Evolutionary conservation across 2,888 invertebrate genomes (phyloP), one percentile per base, ranked within the genome.

Genomic region (Acrocyrtus sp.): DNA sequence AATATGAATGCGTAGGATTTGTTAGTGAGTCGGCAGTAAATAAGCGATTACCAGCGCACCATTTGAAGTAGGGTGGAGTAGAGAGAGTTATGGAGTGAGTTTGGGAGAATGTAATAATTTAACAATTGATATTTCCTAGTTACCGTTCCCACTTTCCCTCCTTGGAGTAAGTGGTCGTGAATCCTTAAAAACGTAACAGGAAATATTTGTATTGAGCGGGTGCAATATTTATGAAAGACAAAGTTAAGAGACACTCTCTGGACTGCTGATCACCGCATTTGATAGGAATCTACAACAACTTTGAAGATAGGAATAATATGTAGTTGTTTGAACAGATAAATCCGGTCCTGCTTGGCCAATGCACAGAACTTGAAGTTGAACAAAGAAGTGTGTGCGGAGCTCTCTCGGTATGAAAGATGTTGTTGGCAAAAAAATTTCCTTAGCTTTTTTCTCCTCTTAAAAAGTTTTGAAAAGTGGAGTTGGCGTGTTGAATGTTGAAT

Each of bases 401-500:
- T 53, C 53, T 45, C 43, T 56, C 41, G 43, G 19, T 43, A 34
- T n/a, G n/a, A 50, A 22, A 61, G 61, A 62, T 50, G 72, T n/a
- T n/a, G n/a, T 51, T 72, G 60, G 72, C 60, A 58, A 66, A 72
- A 66, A 60, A n/a, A n/a, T n/a, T n/a, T n/a, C n/a, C n/a, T n/a
- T n/a, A n/a, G n/a, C n/a, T 60, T 66, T 62, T 62, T 56, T 51
- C 47, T 53, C 34, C 57, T 43, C 19, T 34, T n/a, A 57, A 68
- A 60, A 61, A 21, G 19, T 48, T 27, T 66, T 58, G 60, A 60
- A 67, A 67, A 69, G 68, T 69, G 60, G 68, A 69, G 62, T 70
- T 70, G 62, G 69, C 69, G 69, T 70, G 69, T 62, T 70, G 61
- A 70, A 70, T 70, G 62, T 34, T 62, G 61, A 70, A 63, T 61